These are phyloP conservation scores for Rhabditoides inermis DNA, from an alignment of 2,888 invertebrate species.

Conservation along the genomic window DNA sequence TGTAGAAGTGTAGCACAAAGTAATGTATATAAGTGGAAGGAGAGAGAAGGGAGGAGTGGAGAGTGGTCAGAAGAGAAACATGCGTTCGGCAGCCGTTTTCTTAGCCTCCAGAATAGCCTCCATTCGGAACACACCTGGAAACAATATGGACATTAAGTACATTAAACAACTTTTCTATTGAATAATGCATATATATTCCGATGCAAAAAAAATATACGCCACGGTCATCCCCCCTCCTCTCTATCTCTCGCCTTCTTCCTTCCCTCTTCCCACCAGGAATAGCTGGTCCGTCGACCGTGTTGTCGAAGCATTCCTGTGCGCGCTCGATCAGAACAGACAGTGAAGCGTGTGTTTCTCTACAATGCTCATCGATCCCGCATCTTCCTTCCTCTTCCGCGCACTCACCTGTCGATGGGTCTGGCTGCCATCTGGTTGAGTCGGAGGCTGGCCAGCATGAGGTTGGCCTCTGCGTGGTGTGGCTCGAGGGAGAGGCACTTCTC, in stretches of 20 bases:
- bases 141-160: no score
- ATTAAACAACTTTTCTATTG: no score
- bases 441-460: constrained; percentile 11
- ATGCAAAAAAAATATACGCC: no score
- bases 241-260: no score
- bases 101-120: constrained; percentile 8
- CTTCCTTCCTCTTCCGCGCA: background rate
- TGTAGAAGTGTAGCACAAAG: no score
- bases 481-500: constrained; percentile 10
- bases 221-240: no score
- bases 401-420: constrained; percentile 2
- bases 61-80: no score
- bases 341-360: background rate
- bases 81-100: constrained; percentile 2
- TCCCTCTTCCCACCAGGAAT: no score
- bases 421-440: constrained; percentile 5
- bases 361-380: background rate
- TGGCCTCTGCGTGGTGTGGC: constrained; percentile 13
- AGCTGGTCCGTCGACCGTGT: constrained; percentile 6
- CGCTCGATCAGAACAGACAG: constrained; percentile 1
- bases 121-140: constrained; percentile 13
- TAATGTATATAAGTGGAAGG: no score
- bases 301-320: constrained; percentile 5
- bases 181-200: no score
- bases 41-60: no score